Evolutionary conservation across 2,888 invertebrate genomes (phyloP).

Genomic region (Calliscelio sp.): DNA sequence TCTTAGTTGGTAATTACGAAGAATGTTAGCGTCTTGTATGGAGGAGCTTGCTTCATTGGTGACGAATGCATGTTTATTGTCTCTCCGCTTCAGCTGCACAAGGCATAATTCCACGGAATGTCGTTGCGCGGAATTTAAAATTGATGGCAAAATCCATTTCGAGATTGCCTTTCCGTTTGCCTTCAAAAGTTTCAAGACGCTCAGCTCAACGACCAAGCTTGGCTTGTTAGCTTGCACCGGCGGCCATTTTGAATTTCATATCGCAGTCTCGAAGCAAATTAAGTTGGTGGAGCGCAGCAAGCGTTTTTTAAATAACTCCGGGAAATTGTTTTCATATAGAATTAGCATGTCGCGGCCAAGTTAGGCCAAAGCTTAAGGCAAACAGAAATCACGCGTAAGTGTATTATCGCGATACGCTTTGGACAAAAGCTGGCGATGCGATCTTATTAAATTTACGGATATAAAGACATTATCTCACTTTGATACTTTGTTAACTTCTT

Average conservation of each 20-base stretch:
- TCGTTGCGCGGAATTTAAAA: conserved; percentile 36
- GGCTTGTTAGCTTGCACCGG: conserved; percentile 26
- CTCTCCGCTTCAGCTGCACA: background rate
- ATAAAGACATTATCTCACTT: conserved; percentile 32
- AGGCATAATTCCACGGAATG: background rate
- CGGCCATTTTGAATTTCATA: conserved; percentile 50
- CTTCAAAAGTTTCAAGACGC: conserved; percentile 38
- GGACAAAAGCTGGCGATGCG: conserved; percentile 17
- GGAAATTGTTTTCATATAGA: conserved; percentile 22
- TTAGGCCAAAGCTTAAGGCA: background rate
- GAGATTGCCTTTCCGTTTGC: conserved; percentile 34
- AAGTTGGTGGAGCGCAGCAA: background rate
- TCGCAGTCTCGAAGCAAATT: conserved; percentile 19
- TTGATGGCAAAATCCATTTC: conserved; percentile 6
- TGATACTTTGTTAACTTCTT: conserved; percentile 39
- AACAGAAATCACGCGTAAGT: conserved; percentile 13
- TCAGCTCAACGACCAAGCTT: conserved; percentile 6
- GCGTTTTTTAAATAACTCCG: conserved; percentile 31
- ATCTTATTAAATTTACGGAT: conserved; percentile 43
- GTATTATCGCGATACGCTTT: conserved; percentile 9
- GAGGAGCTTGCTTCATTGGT: conserved; percentile 41
- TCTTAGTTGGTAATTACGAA: conserved; percentile 55
- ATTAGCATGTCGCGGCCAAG: conserved; percentile 5
- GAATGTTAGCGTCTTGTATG: conserved; percentile 29
- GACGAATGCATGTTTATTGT: conserved; percentile 41